These are phyloP conservation scores for Zosterops japonicus DNA, from an alignment of 2,113 vertebrate genomes.

Conservation along the genomic window DNA sequence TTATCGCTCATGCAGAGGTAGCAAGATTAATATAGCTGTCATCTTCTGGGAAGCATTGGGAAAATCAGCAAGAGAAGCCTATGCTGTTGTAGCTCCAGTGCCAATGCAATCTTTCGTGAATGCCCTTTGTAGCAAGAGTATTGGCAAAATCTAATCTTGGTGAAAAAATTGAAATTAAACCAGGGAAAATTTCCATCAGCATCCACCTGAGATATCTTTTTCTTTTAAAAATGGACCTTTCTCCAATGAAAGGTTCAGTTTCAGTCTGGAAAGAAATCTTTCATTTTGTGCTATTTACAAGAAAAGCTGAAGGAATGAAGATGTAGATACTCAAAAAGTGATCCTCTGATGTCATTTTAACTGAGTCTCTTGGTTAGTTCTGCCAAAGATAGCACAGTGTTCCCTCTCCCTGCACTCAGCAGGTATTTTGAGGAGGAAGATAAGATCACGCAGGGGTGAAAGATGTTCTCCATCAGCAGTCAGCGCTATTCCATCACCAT, in stretches of 20 bases:
- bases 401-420: background rate
- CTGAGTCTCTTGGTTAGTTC: background rate
- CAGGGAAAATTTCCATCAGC: background rate
- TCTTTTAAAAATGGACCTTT: background rate
- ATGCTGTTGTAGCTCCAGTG: background rate
- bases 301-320: background rate
- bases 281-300: background rate
- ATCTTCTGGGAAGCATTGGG: background rate
- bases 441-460: background rate
- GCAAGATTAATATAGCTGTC: background rate
- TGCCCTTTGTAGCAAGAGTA: background rate
- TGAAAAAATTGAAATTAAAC: background rate
- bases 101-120: background rate
- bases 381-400: background rate
- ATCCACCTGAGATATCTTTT: background rate
- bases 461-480: background rate
- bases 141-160: background rate
- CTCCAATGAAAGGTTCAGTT: background rate
- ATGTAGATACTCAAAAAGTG: background rate
- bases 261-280: background rate
- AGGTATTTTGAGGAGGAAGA: background rate
- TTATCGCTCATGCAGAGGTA: background rate
- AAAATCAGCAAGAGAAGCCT: background rate
- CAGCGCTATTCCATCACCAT: background rate
- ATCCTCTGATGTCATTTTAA: background rate